A percentile compares a stretch with the other conserved stretches of the same genome.
phyloP scores from a whole-genome alignment of 1,140 invertebrate species.

The Calycopis cecrops region DNA sequence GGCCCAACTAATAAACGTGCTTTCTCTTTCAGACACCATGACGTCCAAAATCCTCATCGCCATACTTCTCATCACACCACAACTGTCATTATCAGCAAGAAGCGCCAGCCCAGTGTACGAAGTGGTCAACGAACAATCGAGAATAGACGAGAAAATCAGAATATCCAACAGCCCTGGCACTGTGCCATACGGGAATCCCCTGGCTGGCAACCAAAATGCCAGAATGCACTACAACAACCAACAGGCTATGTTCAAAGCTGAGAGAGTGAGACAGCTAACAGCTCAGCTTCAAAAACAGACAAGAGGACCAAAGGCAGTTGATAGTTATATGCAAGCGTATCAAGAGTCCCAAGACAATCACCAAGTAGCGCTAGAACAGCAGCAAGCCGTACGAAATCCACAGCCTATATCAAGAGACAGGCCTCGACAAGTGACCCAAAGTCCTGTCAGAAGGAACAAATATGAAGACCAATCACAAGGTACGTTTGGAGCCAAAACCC shows the following conservation, averaged over 20 bases:
- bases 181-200: constrained; percentile 58
- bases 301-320: constrained; percentile 40
- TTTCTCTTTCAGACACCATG: constrained; percentile 50
- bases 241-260: constrained; percentile 68
- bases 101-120: constrained; percentile 52
- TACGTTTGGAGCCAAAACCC: constrained; percentile 12
- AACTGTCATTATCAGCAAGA: constrained; percentile 38
- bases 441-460: constrained; percentile 18
- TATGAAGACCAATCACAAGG: constrained; percentile 7
- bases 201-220: constrained; percentile 58
- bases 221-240: constrained; percentile 58
- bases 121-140: constrained; percentile 57
- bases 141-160: constrained; percentile 47
- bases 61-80: constrained; percentile 35
- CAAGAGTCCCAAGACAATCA: constrained; percentile 59
- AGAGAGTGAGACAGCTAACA: constrained; percentile 57
- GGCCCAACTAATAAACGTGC: neutral
- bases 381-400: constrained; percentile 28
- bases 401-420: constrained; percentile 8
- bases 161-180: constrained; percentile 25
- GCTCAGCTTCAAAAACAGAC: constrained; percentile 58
- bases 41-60: constrained; percentile 21
- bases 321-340: constrained; percentile 62
- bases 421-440: constrained; percentile 4
- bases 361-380: constrained; percentile 54